phyloP scores from a whole-genome alignment of 2,797 vertebrate species.

The Threskiornis aethiopicus region DNA sequence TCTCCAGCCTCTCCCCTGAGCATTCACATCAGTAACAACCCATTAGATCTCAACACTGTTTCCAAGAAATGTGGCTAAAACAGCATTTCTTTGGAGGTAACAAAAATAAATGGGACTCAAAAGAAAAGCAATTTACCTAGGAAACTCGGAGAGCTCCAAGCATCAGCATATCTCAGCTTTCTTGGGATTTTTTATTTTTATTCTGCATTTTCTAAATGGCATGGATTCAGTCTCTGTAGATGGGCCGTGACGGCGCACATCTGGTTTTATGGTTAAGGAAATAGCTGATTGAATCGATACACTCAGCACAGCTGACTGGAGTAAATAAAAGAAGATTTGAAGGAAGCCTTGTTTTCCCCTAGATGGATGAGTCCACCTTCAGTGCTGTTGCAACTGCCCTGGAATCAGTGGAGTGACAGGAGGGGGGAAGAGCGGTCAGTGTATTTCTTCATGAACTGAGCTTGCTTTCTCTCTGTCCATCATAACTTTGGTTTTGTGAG shows the following conservation, averaged over 20 bases:
- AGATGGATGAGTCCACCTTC: background rate
- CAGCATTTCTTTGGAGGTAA: conserved; percentile 59
- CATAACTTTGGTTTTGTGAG: background rate
- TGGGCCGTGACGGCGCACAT: conserved; percentile 63
- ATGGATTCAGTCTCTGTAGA: conserved; percentile 40
- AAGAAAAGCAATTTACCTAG: conserved; percentile 53
- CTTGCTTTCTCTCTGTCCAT: background rate
- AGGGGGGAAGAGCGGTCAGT: background rate
- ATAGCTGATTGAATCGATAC: conserved; percentile 51
- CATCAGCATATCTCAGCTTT: conserved; percentile 46
- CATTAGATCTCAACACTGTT: conserved; percentile 1
- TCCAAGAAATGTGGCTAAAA: conserved; percentile 47
- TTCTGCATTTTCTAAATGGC: conserved; percentile 60
- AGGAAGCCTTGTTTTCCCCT: conserved; percentile 38
- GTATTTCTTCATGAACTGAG: background rate
- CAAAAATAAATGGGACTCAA: conserved; percentile 61
- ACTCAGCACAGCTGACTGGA: conserved; percentile 44
- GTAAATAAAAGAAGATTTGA: conserved; percentile 56
- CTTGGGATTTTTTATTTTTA: conserved; percentile 45
- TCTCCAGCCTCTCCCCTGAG: background rate
- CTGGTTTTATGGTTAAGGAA: conserved; percentile 64
- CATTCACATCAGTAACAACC: conserved; percentile 37
- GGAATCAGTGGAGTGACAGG: background rate
- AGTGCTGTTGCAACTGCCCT: background rate
- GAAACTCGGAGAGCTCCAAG: conserved; percentile 34